Base-by-base conservation (phyloP, 2,888 invertebrate genomes). In the Papilio gigon region DNA sequence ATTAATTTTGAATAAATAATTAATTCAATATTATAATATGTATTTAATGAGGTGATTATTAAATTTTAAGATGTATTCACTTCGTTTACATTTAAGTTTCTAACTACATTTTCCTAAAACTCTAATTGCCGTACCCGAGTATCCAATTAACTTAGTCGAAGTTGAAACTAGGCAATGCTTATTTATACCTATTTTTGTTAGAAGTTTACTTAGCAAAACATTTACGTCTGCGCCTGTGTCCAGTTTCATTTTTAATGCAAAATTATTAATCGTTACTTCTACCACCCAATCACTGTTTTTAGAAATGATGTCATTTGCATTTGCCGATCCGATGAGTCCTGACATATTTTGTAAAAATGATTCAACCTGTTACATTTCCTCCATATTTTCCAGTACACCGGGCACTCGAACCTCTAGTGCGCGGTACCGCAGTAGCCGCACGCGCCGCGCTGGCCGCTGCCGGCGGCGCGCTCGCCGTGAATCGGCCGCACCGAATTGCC, bases 211-310 rank as follows among this genome's bases (percentile, higher is more conserved):
- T 2, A 20, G 47, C 47, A 47, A 58, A 58, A n/a, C n/a, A 58
- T 58, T 58, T 58, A 58, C 27, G 35, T 58, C n/a, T n/a, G 40
- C 40, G 4, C 40, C 40, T n/a, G 40, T 40, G 40, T 40, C 40
- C 40, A 40, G n/a, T 6, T 40, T 40, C 40, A 40, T 40, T 64
- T 53, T 53, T 22, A 37, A n/a, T 40, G 8, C 4, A 33, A 47
- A 56, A 37, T 27, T 56, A 56, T 64, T 64, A 56, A 64, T 44
- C 8, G 14, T 12, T 44, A 44, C 44, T 20, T 44, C 20, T 44
- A 44, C 44, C 44, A 44, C 11, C 20, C 44, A 44, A 20, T 44
- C 44, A 44, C 12, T 44, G 8, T 20, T 20, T 44, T 44, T 44
- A 44, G 5, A 9, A 44, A 44, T 20, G 17, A 40, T n/a, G n/a